Base-by-base conservation (phyloP, 2,113 vertebrate species). In the Apeltes quadracus region DNA sequence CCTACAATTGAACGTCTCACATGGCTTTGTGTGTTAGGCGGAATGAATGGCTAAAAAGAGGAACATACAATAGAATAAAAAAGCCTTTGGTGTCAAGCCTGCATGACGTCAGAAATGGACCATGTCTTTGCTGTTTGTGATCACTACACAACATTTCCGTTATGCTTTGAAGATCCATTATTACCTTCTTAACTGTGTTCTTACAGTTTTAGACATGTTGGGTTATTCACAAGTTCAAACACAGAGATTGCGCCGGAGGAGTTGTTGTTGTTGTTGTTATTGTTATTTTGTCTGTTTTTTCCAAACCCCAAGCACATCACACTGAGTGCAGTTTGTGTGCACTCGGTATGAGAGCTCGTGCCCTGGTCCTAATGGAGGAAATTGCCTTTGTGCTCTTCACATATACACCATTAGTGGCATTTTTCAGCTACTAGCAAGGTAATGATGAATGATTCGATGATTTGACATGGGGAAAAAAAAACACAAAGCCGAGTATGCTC, bases 31-130 rank as follows among this genome's bases (percentile, higher is more conserved):
- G 32, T 41, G 38, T 65, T 43, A 18, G 32, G 13, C 39, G 22
- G 10, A 76, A 54, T 50, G 16, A 76, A 54, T 56, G 46, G 22
- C n/a, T 53, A n/a, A 16, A 16, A 51, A 34, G 32, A 59, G 23
- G n/a, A 10, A 32, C 38, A 22, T 7, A 38, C n/a, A 43, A 29
- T 53, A 54, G 22, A 59, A 61, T 48, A 13, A 23, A 18, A 22
- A 51, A 8, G 1, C 11, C 1, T 50, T 36, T 34, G 41, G 46
- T 69, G 27, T n/a, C 13, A 57, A 16, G 3, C 22, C 2, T 46
- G 23, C 51, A 9, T 62, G 15, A 16, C 5, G 62, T 51, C 44
- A 23, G 56, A 3, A 9, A 32, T 50, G 16, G 12, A 43, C 2
- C 7, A 8, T 62, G 18, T n/a, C 22, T 14, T 6, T 43, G 32